Evolutionary conservation across 1,140 invertebrate species (phyloP).

Genomic region (Pachyrhynchus sulphureomaculatus): DNA sequence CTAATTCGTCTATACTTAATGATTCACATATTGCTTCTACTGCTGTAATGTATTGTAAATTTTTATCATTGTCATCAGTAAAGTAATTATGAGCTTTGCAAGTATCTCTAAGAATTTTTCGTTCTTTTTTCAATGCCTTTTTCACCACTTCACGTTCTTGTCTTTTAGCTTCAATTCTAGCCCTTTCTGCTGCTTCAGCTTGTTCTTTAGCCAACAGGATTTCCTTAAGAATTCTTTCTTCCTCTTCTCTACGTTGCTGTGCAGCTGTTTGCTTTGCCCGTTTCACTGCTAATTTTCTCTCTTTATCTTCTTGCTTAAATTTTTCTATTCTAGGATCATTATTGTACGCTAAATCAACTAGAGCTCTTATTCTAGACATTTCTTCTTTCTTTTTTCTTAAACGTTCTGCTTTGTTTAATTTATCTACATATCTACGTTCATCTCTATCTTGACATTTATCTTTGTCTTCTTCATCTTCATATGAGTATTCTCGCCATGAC

Average conservation of each 20-base stretch:
- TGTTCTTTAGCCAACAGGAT: conserved; percentile 78
- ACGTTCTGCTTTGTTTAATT: conserved; percentile 91
- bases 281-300: conserved; percentile 86
- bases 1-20: conserved; percentile 69
- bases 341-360: conserved; percentile 93
- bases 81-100: conserved; percentile 91
- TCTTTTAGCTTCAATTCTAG: conserved; percentile 75
- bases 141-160: conserved; percentile 85
- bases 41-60: conserved; percentile 81
- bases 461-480: conserved; percentile 98
- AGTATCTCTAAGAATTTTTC: conserved; percentile 80
- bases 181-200: conserved; percentile 78
- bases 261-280: conserved; percentile 87
- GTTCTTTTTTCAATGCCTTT: conserved; percentile 80
- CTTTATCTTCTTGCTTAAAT: conserved; percentile 94
- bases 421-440: conserved; percentile 96
- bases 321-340: conserved; percentile 89
- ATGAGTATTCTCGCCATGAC: conserved; percentile 99
- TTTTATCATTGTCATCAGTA: conserved; percentile 70
- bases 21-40: conserved; percentile 88
- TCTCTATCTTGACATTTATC: conserved; percentile 95
- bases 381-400: conserved; percentile 96
- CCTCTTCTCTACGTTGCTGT: conserved; percentile 79
- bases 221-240: conserved; percentile 71
- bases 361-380: conserved; percentile 81